Percentiles rank a stretch among this genome's conserved stretches.
Conservation (phyloP, 2,888 invertebrate genomes). For the Acanthacorydalis orientalis region DNA sequence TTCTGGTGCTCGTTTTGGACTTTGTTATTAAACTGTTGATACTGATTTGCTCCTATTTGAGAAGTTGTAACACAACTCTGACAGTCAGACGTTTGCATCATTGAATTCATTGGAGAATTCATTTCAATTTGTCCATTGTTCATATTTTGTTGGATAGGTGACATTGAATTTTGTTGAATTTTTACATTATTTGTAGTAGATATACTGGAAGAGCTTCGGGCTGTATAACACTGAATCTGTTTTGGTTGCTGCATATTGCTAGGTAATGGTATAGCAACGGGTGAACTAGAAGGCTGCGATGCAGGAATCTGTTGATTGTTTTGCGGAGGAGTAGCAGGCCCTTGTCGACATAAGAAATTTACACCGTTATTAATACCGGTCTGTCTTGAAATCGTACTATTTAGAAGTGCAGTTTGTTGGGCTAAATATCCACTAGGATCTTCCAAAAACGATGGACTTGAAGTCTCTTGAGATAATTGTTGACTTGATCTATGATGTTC, state of each 20-base stretch:
- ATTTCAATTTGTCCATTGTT: no score
- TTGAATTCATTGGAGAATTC: constrained; percentile 7
- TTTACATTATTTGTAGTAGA: not conserved
- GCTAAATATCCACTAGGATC: constrained; percentile 83
- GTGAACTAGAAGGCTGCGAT: constrained; percentile 1
- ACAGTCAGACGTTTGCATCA: constrained; percentile 27
- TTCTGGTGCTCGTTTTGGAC: constrained; percentile 3
- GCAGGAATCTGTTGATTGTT: constrained; percentile 17
- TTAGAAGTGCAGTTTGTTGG: constrained; percentile 74
- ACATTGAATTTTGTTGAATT: no score
- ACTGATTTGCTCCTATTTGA: constrained; percentile 11
- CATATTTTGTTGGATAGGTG: no score
- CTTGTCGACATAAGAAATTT: not conserved
- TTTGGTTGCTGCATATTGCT: not conserved
- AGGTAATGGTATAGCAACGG: no score
- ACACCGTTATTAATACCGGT: constrained; percentile 16
- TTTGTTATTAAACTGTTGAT: not conserved
- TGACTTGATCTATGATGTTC: constrained; percentile 25
- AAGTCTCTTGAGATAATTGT: constrained; percentile 18
- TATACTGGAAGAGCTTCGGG: constrained; percentile 1
- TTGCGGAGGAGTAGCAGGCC: constrained; percentile 20
- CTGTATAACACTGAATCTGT: constrained; percentile 1
- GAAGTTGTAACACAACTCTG: constrained; percentile 33
- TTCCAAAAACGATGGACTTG: constrained; percentile 70
- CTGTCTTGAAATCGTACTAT: constrained; percentile 64